Evolutionary conservation across 2,113 vertebrate genomes (phyloP).

Genomic region (Periophthalmodon schlosseri): DNA sequence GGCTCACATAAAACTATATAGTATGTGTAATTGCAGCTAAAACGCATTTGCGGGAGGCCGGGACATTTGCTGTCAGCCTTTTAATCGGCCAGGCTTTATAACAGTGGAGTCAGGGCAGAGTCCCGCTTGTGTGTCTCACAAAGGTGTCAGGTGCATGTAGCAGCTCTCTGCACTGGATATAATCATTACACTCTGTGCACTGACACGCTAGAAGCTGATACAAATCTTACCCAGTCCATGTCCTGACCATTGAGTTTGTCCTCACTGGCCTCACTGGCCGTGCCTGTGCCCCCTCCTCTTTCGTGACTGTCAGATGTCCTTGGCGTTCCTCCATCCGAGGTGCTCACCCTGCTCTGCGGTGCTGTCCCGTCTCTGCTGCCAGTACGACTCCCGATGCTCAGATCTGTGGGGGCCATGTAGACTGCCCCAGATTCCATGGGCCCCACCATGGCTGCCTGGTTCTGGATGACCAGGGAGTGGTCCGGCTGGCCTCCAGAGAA

Average conservation of each 20-base stretch:
- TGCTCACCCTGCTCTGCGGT: conserved; percentile 66
- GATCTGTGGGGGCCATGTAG: conserved; percentile 61
- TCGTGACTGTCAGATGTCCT: conserved; percentile 70
- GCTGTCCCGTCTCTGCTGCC: conserved; percentile 65
- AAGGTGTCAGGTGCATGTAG: neutral
- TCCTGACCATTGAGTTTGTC: conserved; percentile 69
- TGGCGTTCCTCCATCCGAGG: conserved; percentile 73
- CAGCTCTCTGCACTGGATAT: neutral
- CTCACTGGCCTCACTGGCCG: conserved; percentile 62
- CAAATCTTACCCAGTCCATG: conserved; percentile 74
- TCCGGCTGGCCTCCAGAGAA: conserved; percentile 66
- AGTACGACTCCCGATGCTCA: conserved; percentile 55
- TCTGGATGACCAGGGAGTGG: conserved; percentile 78
- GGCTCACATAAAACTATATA: conserved; percentile 11
- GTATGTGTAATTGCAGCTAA: conserved; percentile 7
- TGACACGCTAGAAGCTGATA: neutral
- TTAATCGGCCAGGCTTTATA: neutral
- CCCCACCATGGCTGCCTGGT: conserved; percentile 72
- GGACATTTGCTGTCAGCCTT: conserved; percentile 9
- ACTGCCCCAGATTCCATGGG: conserved; percentile 66
- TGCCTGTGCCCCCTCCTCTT: conserved; percentile 56
- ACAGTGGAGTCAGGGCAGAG: neutral
- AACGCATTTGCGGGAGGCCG: neutral
- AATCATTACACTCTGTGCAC: neutral
- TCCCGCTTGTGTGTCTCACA: neutral